phyloP scores from a whole-genome alignment of 2,888 invertebrate genomes.

The Sinohyriopsis cumingii region DNA sequence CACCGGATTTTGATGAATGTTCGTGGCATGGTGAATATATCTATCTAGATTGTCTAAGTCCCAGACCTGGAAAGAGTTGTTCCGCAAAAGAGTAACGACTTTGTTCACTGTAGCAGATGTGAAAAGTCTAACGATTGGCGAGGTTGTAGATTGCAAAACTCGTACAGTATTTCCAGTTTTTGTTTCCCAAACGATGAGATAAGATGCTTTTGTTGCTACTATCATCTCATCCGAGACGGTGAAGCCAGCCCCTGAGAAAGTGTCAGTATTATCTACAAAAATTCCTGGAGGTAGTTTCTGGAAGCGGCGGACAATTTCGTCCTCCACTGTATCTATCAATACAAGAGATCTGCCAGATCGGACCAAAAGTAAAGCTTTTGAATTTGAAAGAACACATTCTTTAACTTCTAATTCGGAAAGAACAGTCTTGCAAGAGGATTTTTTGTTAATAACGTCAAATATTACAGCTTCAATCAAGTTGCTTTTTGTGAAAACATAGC shows the following conservation, averaged over 20 bases:
- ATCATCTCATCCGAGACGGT: constrained; percentile 55
- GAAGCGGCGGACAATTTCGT: constrained; percentile 43
- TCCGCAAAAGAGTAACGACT: constrained; percentile 55
- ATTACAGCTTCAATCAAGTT: constrained; percentile 49
- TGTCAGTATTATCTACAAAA: constrained; percentile 54
- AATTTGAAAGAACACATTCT: constrained; percentile 48
- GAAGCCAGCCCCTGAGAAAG: constrained; percentile 62
- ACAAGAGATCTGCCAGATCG: constrained; percentile 53
- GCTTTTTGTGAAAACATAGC: constrained; percentile 52
- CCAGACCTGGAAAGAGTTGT: constrained; percentile 65
- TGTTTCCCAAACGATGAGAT: constrained; percentile 62
- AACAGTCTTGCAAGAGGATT: constrained; percentile 40
- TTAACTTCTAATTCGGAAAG: constrained; percentile 55
- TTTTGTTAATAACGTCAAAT: constrained; percentile 51
- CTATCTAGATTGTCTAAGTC: constrained; percentile 62
- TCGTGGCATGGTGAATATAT: constrained; percentile 52
- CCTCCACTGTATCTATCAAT: constrained; percentile 45
- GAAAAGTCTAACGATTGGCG: constrained; percentile 57
- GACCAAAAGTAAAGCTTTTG: constrained; percentile 48
- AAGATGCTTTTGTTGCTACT: constrained; percentile 50
- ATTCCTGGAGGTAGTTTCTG: constrained; percentile 54
- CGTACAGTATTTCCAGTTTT: constrained; percentile 52
- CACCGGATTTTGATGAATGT: constrained; percentile 51
- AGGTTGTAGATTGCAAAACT: constrained; percentile 54
- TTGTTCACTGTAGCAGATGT: constrained; percentile 56